phyloP scores from a whole-genome alignment of 2,888 invertebrate genomes.

The Andrena haemorrhoa region DNA sequence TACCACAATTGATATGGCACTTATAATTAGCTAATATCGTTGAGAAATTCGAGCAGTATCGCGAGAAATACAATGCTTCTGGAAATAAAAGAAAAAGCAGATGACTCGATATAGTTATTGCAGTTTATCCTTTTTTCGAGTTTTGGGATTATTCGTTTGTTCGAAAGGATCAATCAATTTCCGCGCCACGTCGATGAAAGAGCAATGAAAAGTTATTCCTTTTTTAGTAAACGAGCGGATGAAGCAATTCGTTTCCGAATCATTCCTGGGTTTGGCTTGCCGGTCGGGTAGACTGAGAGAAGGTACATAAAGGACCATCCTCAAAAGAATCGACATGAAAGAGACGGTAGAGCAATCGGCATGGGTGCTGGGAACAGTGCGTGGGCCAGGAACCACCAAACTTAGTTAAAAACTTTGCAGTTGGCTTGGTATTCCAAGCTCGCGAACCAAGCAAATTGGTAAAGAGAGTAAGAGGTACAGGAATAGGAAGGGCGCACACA shows the following conservation, averaged over 20 bases:
- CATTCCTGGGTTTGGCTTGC: conserved; percentile 56
- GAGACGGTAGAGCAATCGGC: conserved; percentile 73
- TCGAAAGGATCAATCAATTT: conserved; percentile 27
- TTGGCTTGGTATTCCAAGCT: conserved; percentile 81
- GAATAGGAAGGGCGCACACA: conserved; percentile 50
- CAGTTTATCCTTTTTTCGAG: not conserved
- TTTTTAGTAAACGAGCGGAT: conserved; percentile 47
- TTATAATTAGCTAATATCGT: no score
- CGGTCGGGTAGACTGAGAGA: conserved; percentile 59
- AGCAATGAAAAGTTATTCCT: conserved; percentile 44
- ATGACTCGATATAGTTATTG: not conserved
- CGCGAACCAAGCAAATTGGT: conserved; percentile 70
- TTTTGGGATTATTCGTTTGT: conserved; percentile 4
- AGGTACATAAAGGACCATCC: conserved; percentile 65
- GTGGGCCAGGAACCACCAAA: conserved; percentile 77
- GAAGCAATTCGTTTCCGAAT: conserved; percentile 74
- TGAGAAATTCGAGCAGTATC: no score
- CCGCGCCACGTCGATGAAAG: conserved; percentile 19
- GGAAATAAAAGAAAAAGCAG: not conserved
- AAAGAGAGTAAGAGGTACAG: conserved; percentile 55
- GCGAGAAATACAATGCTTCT: no score
- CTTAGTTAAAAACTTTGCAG: conserved; percentile 84
- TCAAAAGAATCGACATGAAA: conserved; percentile 79
- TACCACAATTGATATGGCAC: no score
- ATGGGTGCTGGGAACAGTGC: conserved; percentile 61